Percentiles rank a stretch among this genome's conserved stretches.
phyloP scores from a whole-genome alignment of 2,113 vertebrate species.

The Vireo altiloquus region DNA sequence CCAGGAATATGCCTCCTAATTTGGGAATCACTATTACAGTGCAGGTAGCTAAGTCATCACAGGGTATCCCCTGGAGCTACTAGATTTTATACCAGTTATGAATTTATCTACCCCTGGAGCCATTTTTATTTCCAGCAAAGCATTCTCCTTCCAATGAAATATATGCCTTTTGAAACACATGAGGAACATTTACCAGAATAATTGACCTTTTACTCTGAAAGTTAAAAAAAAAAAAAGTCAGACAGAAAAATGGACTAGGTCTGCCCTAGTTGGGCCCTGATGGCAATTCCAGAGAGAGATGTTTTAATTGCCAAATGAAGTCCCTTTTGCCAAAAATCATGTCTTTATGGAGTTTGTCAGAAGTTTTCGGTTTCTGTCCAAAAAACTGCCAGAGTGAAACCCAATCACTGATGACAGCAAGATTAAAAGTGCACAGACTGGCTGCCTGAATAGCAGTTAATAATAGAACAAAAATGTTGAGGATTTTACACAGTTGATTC shows the following conservation, averaged over 20 bases:
- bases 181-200: not conserved
- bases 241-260: slow-evolving; percentile 31
- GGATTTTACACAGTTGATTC: not conserved
- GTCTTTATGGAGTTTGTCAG: slow-evolving; percentile 66
- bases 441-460: slow-evolving; percentile 12
- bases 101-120: not conserved
- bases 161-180: not conserved
- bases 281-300: slow-evolving; percentile 58
- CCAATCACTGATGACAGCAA: slow-evolving; percentile 60
- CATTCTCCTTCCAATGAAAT: not conserved
- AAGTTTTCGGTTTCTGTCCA: slow-evolving; percentile 58
- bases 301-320: slow-evolving; percentile 69
- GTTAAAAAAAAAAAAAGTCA: slow-evolving; percentile 24
- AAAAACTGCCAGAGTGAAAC: slow-evolving; percentile 65
- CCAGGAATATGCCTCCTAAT: not conserved
- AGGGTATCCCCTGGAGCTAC: not conserved
- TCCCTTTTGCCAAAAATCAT: slow-evolving; percentile 53
- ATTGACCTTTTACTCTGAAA: slow-evolving; percentile 21
- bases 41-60: not conserved
- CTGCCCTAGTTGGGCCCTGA: slow-evolving; percentile 45
- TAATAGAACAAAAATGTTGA: slow-evolving; percentile 23
- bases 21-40: not conserved
- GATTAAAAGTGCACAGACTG: slow-evolving; percentile 45
- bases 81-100: not conserved
- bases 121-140: not conserved